Evolutionary conservation across 2,113 vertebrate genomes (phyloP), one percentile per base, ranked within the genome.

Genomic region (Setophaga coronata): DNA sequence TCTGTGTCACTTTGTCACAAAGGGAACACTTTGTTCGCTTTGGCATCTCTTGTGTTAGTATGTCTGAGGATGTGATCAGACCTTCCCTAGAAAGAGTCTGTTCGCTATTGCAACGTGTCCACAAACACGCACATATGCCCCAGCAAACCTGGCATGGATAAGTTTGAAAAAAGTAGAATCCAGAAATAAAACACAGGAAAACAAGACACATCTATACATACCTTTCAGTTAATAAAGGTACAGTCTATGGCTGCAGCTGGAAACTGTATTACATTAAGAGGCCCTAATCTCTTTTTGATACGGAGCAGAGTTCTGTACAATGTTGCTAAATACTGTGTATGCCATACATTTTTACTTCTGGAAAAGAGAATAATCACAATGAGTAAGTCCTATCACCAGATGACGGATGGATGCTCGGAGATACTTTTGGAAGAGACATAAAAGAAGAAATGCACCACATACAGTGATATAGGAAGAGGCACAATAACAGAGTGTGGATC

Each of bases 391-490:
- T 91, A 90, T 92, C 92, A 76, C 65, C 88, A 96, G 69, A 89
- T 89, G 76, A 95, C 0, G 79, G 90, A 93, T 78, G 85, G 90
- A 95, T 96, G 88, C 38, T 90, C 86, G 65, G 92, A 92, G 76
- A 72, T 94, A 89, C 56, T 76, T 79, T 84, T 92, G 96, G 76
- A 90, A 89, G 56, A 88, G 80, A 95, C 88, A 96, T 95, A 67
- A 95, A 96, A 96, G 96, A 92, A 96, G 76, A 90, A 96, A 94
- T 74, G 80, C 61, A 90, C 60, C 40, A 53, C 47, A 87, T 84
- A 34, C 24, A 34, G 67, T 56, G 72, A 84, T 78, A 74, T 89
- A 95, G 88, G 92, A 96, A 95, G 53, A 92, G 88, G 73, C 65
- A 96, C 67, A 93, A 83, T 48, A 83, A 65, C 74, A 83, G 87